Conservation (phyloP, 2,797 vertebrate genomes). For the Sandelia bainsii region DNA sequence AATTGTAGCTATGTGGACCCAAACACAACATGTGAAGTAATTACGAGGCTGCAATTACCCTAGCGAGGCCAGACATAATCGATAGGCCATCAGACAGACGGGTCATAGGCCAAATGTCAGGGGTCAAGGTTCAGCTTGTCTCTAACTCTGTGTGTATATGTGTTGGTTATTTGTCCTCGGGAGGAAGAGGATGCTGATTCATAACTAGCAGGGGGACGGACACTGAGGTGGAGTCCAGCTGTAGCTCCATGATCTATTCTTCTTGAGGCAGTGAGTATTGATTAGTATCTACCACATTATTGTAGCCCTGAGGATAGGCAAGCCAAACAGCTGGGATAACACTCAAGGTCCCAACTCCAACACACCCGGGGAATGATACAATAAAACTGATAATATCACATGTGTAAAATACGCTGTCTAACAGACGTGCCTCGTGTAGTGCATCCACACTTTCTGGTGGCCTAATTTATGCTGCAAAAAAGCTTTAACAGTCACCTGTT, state of each 20-base stretch:
- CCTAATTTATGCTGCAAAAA: not conserved
- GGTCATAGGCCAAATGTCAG: constrained; percentile 78
- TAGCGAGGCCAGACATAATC: constrained; percentile 85
- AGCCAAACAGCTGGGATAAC: constrained; percentile 73
- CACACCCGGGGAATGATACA: constrained; percentile 50
- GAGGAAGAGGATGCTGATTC: constrained; percentile 81
- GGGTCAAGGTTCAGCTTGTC: constrained; percentile 76
- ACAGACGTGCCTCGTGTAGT: not conserved
- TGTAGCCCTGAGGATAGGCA: constrained; percentile 71
- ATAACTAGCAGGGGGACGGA: constrained; percentile 74
- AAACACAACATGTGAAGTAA: constrained; percentile 76
- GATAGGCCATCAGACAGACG: constrained; percentile 88
- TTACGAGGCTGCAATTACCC: constrained; percentile 81
- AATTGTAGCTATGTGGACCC: constrained; percentile 26
- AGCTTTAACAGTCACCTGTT: not conserved
- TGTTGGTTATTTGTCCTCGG: constrained; percentile 56
- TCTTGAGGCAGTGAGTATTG: constrained; percentile 75
- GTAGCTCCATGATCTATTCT: constrained; percentile 72
- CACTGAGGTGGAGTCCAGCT: constrained; percentile 72
- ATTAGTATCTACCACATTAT: constrained; percentile 73
- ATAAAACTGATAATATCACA: constrained; percentile 24
- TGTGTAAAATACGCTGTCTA: constrained; percentile 18
- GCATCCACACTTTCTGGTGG: constrained; percentile 18
- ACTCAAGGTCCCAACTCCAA: constrained; percentile 55
- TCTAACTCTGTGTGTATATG: constrained; percentile 49